Evolutionary conservation across 2,113 vertebrate species (phyloP), one percentile per base, ranked within the genome.

Genomic region (Cromileptes altivelis): DNA sequence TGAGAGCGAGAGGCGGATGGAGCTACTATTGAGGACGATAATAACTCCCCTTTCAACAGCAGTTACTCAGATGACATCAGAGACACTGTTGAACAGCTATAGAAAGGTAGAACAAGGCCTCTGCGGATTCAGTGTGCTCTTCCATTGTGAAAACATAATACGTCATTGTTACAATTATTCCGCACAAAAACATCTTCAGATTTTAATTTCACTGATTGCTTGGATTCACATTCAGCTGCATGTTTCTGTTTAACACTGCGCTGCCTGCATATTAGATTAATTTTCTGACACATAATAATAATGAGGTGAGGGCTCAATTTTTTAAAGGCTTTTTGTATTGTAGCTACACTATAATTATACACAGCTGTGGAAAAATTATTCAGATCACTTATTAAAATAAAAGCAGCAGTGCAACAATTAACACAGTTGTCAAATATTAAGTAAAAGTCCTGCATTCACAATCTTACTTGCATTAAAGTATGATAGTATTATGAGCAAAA

Each of bases 41-140:
- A 90, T 70, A 68, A 63, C 73, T 75, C 45, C 77, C 52, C 56
- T 75, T 79, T 85, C 58, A 85, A 70, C 25, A 55, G 50, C 58
- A 33, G 57, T 78, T 75, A 42, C 18, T 61, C 63, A 14, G 17
- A 58, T 81, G 81, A 47, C 78, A 47, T 58, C 19, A 40, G 40
- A 60, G 14, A 58, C 18, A 1, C n/a, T 33, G 45, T 61, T 33
- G 3, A 40, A 67, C 69, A 0, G 12, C 60, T 55, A n/a, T 14
- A 21, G 40, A 49, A 17, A 64, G 49, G 15, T 10, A n/a, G 18
- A 49, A 63, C 33, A 23, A 61, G 40, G n/a, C 72, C 53, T 56
- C 45, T 65, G 12, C 42, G 15, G 23, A 18, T 45, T 70, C 25
- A 37, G 30, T 23, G 13, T 17, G 17, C 40, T 27, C 37, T 14